Base-by-base conservation (phyloP, 2,888 invertebrate genomes). In the Apodemia mormo region DNA sequence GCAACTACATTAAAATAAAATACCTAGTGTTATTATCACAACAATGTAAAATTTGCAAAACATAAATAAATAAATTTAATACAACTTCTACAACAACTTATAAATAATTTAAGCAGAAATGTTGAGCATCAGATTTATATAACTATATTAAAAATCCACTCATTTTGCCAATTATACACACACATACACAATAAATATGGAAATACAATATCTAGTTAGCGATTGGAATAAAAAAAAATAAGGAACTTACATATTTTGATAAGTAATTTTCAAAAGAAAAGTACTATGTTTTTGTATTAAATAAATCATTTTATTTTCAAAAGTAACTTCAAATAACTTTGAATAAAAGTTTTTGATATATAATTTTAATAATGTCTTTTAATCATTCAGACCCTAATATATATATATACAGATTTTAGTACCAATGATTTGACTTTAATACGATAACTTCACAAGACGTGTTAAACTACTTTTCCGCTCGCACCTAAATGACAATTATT, bases 1-100 rank as follows among this genome's bases (percentile, higher is more conserved):
- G 83, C 80, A 78, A 78, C 87, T 86, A 88, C 83, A 80, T 70
- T 74, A 76, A 86, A 83, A 79, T 70, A 83, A 85, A 85, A 81
- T 76, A 76, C 79, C 77, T 83, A 83, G 77, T 80, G 76, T 81
- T 81, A 76, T 79, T 80, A 80, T 85, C 79, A 83, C 80, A 84
- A 81, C 77, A 80, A 82, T 79, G 79, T 73, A 78, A 75, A 79
- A 78, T 80, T 80, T 81, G 85, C 87, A 87, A 87, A 85, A 75
- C 81, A 86, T 83, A 87, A 87, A 85, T 80, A 76, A 83, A 79
- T 78, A 68, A 83, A 76, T 72, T 80, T 79, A 78, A 81, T 75
- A 75, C 77, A 80, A 80, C 77, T 74, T 82, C 85, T 83, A 87
- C 85, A 79, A 82, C 76, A 81, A 81, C 79, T 82, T 85, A 81